Evolutionary conservation across 35 echinoderm and acorn worm species (phyloP).

Genomic region (Patiria miniata): DNA sequence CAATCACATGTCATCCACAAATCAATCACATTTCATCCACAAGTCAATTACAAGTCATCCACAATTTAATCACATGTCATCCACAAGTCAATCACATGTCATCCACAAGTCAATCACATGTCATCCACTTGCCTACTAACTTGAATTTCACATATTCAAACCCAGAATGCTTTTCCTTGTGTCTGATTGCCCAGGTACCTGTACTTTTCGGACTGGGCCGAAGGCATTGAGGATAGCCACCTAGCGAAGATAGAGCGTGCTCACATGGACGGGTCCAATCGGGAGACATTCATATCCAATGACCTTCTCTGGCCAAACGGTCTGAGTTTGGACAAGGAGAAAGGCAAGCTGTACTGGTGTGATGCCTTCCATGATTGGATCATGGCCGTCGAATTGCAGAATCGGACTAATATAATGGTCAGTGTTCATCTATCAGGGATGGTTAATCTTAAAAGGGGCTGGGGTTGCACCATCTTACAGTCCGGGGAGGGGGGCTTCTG

Average conservation of each 20-base stretch:
- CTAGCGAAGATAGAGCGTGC: slow-evolving; percentile 65
- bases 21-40: no score
- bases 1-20: no score
- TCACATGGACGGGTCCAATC: slow-evolving; percentile 67
- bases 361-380: slow-evolving; percentile 94
- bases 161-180: no score
- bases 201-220: slow-evolving; percentile 94
- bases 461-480: no score
- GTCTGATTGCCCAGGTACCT: slow-evolving; percentile 48
- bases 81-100: no score
- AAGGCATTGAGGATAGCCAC: slow-evolving; percentile 32
- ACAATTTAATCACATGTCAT: no score
- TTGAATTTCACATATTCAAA: no score
- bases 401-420: not conserved
- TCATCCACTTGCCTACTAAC: no score
- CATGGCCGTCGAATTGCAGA: not conserved
- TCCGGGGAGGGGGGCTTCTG: no score
- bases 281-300: slow-evolving; percentile 7
- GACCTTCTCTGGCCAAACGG: slow-evolving; percentile 89
- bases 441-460: no score
- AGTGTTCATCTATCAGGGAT: not conserved
- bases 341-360: slow-evolving; percentile 71
- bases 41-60: no score
- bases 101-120: no score
- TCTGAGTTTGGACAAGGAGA: slow-evolving; percentile 52